Base-by-base conservation (phyloP, 2,113 vertebrate species). In the Benitochromis conjunctus region DNA sequence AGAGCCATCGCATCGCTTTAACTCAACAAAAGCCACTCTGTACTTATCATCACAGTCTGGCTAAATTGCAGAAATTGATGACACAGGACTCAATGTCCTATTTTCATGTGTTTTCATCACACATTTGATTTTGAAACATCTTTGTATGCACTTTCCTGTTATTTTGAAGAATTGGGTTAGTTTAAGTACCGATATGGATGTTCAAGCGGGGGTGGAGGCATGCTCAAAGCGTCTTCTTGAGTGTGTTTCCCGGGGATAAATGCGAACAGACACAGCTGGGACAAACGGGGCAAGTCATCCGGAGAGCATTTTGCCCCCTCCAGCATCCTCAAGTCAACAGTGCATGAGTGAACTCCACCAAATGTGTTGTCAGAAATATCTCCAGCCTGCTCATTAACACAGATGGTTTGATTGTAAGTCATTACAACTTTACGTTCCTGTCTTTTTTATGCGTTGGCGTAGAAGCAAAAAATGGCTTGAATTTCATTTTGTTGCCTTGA, bases 231-330 rank as follows among this genome's bases (percentile, higher is more conserved):
- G 38, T 36, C 46, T 54, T 85, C 71, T 48, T 2, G 3, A 54
- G 62, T 83, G 51, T 81, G 81, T 51, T 46, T 86, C 64, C 36
- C 16, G 3, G 60, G 62, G 71, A 85, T 55, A 53, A 90, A 90
- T 54, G 57, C 58, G 83, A 89, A 92, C 83, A 88, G 83, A 89
- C 88, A 38, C 82, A 88, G 91, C 60, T 77, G 82, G 80, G 77
- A 83, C 38, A 81, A 83, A 77, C 79, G 34, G 9, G 62, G 74
- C 57, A 66, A 69, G 77, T 86, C 85, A 86, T 78, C 56, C 3
- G 2, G 19, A 74, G 38, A 58, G 55, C 71, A 79, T 89, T 80
- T 71, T 82, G 34, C 48, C 36, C 41, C 82, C 58, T 85, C 8
- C 24, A 78, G 79, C 81, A 66, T 64, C n/a, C 51, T 5, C 54